phyloP scores from a whole-genome alignment of 2,888 invertebrate genomes.

The Macrophya alboannulata region DNA sequence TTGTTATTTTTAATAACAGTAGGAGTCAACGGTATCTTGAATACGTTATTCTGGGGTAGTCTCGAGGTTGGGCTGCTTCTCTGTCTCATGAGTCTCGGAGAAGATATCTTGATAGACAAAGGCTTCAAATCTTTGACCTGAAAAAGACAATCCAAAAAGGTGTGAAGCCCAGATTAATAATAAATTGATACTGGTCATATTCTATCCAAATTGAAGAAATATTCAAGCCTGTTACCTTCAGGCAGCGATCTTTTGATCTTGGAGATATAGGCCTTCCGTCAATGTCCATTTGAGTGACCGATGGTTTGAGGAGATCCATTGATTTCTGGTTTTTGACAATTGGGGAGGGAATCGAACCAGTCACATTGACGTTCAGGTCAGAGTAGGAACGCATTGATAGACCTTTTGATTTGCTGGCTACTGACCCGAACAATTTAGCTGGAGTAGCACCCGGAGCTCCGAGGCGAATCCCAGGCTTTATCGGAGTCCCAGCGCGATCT shows the following conservation, averaged over 20 bases:
- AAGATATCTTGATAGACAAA: conserved; percentile 23
- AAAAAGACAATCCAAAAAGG: neutral
- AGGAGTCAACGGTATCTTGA: conserved; percentile 66
- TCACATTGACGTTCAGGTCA: conserved; percentile 23
- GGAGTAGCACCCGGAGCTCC: conserved; percentile 36
- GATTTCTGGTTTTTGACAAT: neutral
- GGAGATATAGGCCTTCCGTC: conserved; percentile 41
- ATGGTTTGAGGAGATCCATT: conserved; percentile 30
- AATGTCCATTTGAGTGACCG: conserved; percentile 33
- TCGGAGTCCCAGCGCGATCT: conserved; percentile 6
- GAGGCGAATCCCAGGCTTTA: conserved; percentile 18
- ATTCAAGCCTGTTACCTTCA: neutral
- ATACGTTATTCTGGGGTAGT: conserved; percentile 60
- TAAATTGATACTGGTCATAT: neutral
- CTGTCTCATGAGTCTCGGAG: conserved; percentile 1
- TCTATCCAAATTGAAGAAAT: neutral
- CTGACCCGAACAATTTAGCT: conserved; percentile 35
- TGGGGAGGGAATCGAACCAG: neutral
- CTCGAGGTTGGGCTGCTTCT: conserved; percentile 39
- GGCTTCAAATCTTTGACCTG: conserved; percentile 37
- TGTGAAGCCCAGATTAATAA: neutral
- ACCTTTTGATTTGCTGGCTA: conserved; percentile 35
- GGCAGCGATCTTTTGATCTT: conserved; percentile 11
- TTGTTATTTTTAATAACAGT: conserved; percentile 51
- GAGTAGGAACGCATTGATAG: conserved; percentile 47